Conservation (phyloP, 2,113 vertebrate genomes). For the Thalassarche chlororhynchos region DNA sequence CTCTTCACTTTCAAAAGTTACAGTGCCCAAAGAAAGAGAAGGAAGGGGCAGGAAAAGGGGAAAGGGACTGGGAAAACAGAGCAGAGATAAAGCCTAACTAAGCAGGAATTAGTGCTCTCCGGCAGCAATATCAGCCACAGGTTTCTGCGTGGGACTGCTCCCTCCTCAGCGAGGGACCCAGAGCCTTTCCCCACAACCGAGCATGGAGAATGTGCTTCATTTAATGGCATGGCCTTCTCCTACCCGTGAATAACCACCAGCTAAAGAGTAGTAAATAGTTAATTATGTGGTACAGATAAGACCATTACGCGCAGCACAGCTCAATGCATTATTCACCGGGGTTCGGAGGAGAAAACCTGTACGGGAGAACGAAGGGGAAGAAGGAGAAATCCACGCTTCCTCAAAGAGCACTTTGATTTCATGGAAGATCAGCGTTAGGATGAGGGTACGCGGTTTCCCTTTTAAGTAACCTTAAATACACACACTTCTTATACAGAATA, state of each 20-base stretch:
- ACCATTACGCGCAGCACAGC: neutral
- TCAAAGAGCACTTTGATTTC: neutral
- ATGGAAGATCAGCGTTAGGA: neutral
- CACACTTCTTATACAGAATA: neutral
- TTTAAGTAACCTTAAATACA: neutral
- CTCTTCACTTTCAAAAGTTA: neutral
- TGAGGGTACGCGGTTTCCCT: rapidly evolving
- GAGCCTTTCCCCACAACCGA: neutral
- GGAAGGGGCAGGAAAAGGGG: neutral
- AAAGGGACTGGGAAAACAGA: neutral
- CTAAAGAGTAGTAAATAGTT: neutral
- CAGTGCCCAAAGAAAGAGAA: neutral
- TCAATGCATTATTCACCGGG: neutral
- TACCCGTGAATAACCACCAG: neutral
- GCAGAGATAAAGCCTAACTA: neutral
- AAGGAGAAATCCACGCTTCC: neutral
- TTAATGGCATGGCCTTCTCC: neutral
- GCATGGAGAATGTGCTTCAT: neutral
- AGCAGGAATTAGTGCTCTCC: neutral
- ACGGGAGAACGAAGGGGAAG: neutral
- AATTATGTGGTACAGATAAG: neutral
- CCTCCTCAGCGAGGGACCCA: neutral
- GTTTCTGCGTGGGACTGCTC: neutral
- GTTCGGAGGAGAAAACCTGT: neutral
- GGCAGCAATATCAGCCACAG: neutral